Base-by-base conservation (phyloP, 2,797 vertebrate species). In the Protonibea diacanthus region DNA sequence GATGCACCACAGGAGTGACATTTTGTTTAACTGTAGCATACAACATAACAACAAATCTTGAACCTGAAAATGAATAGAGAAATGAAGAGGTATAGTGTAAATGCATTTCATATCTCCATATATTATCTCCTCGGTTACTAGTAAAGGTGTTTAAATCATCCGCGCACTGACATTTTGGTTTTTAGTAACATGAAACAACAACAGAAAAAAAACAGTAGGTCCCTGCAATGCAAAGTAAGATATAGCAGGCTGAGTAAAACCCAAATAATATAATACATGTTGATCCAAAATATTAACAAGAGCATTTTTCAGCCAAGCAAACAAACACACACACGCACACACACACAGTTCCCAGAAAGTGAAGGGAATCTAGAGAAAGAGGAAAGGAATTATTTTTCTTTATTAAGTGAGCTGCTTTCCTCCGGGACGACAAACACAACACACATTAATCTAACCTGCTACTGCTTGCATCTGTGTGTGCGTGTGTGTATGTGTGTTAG, bases 311-410 rank as follows among this genome's bases (percentile, higher is more conserved):
- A 66, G 21, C 61, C 6, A 10, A 0, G 1, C 21, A 55, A 40
- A 29, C 29, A 76, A n/a, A 33, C 60, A 95, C 96, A 44, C 55
- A 66, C 64, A 67, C 78, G 73, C 11, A 70, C 25, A 60, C 45
- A 77, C 70, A 60, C 65, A 55, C 2, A 40, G n/a, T 62, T 76
- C 40, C 49, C 62, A 83, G 70, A 33, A 81, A 78, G 57, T 72
- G 68, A 78, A 60, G 80, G 52, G 60, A 76, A 73, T 74, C 61
- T 60, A 88, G 78, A 63, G 75, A 64, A 79, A 75, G 74, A 95
- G 88, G 89, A 83, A 83, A 78, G 94, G 97, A 97, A 98, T 98
- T 98, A 97, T 98, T 98, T 98, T 98, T 99, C 97, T 97, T 97
- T 98, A 98, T 99, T 98, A 99, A 97, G 96, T 95, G 94, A 95